Conservation (phyloP, 2,888 invertebrate species). For the Acleris literana region DNA sequence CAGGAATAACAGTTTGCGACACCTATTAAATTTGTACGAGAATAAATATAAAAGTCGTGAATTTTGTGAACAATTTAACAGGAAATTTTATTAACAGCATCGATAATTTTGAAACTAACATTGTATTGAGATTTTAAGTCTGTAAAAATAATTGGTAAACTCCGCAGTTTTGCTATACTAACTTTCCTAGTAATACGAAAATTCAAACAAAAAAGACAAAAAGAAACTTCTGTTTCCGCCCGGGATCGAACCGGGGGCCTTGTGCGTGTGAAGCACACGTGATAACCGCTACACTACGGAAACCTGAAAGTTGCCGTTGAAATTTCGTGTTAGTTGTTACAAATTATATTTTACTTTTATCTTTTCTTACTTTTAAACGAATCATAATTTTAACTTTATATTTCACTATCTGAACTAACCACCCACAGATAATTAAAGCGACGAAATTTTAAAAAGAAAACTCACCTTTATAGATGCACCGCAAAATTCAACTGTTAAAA, state of each 20-base stretch:
- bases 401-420: no score
- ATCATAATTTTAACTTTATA: no score
- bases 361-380: no score
- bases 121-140: no score
- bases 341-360: no score
- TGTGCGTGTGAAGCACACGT: conserved; percentile 92
- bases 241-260: conserved; percentile 89
- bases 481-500: conserved; percentile 38
- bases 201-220: conserved; percentile 19
- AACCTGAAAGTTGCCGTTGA: conserved; percentile 55
- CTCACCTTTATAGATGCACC: conserved; percentile 45
- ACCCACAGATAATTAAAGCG: no score
- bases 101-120: no score
- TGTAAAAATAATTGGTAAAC: no score
- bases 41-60: background rate
- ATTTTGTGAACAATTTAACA: background rate
- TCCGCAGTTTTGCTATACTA: no score
- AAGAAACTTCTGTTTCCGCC: conserved; percentile 81
- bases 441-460: conserved; percentile 7
- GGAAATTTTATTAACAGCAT: no score
- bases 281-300: conserved; percentile 91
- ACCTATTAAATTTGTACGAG: no score
- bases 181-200: background rate
- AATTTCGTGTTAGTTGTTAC: conserved; percentile 42
- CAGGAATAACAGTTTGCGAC: no score